Percentiles rank a stretch among this genome's conserved stretches.
Evolutionary conservation across 2,797 vertebrate genomes (phyloP).

Genomic region (Oreortyx pictus): DNA sequence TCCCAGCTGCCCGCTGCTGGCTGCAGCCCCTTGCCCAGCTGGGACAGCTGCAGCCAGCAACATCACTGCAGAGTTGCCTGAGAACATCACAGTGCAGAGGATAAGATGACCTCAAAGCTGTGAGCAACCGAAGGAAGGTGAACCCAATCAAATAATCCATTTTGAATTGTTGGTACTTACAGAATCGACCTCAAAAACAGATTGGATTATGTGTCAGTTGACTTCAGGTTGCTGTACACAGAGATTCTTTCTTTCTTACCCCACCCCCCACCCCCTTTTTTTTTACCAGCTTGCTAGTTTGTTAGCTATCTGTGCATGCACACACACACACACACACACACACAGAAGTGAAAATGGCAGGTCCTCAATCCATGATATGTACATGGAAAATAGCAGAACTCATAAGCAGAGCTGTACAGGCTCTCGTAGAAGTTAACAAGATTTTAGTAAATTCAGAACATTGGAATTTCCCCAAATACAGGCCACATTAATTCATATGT

Average conservation of each 20-base stretch:
- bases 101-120: neutral
- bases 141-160: neutral
- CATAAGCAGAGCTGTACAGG: neutral
- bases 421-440: neutral
- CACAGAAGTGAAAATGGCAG: neutral
- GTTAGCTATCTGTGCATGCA: neutral
- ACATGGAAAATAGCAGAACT: neutral
- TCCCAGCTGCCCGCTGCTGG: neutral
- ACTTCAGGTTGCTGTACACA: neutral
- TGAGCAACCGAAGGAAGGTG: neutral
- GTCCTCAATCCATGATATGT: neutral
- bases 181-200: neutral
- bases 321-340: too few relatives aligned
- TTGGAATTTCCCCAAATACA: constrained; percentile 4
- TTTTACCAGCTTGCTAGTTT: neutral
- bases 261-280: neutral
- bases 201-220: neutral
- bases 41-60: neutral
- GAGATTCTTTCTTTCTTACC: neutral
- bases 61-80: accelerated
- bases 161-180: neutral
- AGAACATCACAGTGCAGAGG: neutral
- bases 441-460: constrained; percentile 3
- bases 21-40: neutral
- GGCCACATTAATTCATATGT: constrained; percentile 37